Evolutionary conservation across 2,888 invertebrate species (phyloP), one percentile per base, ranked within the genome.

Genomic region (Ceraclea dissimilis): DNA sequence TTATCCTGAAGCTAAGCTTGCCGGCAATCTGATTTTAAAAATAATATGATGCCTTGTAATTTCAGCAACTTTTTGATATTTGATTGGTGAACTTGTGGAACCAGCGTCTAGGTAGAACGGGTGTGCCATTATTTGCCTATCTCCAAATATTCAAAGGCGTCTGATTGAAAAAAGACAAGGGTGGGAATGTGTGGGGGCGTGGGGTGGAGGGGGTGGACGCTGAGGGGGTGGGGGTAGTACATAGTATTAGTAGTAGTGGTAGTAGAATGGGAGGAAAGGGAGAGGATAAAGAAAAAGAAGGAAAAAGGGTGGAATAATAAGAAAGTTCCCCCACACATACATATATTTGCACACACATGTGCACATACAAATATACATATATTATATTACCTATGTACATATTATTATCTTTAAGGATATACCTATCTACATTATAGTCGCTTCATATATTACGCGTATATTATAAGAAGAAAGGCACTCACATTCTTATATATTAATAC

Each of bases 121-220:
- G 43, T 52, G 54, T 50, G 56, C 59, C 61, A 60, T 58, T 60
- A 60, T 62, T 60, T 60, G 60, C 62, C 62, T 62, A 60, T 58
- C 62, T 58, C 58, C 60, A 62, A 62, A 62, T 62, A 62, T 62
- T 62, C 62, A 62, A 62, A 62, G 62, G 62, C 58, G 62, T 60
- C 60, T 62, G 62, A 62, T 62, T 62, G 62, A 62, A 62, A 60
- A 62, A 61, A 60, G 56, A 58, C 57, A 62, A 60, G 60, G 56
- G 54, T 52, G 51, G 59, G 54, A 39, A 44, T 31, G 17, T 44
- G 46, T 43, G 19, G 44, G 13, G 33, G 46, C 21, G 50, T 49
- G 20, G 52, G 33, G 46, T 18, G 50, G 43, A 16, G 52, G n/a
- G 60, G 54, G 44, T 11, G 52, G 22, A 11, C 19, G 48, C 39